These are phyloP conservation scores for mouse (Mus musculus) DNA, from an alignment of 2,113 vertebrate genomes.

Conservation along the genomic window DNA sequence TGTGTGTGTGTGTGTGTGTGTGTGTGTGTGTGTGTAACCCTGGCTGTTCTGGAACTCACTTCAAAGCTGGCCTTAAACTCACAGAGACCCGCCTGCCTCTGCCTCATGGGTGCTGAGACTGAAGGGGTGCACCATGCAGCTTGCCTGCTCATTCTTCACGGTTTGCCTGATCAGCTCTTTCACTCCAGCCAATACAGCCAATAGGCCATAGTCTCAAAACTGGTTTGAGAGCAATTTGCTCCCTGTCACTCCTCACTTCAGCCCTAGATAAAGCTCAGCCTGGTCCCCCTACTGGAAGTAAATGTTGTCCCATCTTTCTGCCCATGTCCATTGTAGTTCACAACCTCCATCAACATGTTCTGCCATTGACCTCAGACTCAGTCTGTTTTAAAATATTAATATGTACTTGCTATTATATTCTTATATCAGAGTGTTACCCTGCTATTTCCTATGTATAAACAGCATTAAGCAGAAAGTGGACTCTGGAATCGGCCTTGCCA, in stretches of 20 bases:
- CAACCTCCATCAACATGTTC: not conserved
- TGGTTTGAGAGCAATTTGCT: conserved; percentile 1
- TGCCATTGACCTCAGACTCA: conserved; percentile 52
- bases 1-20: too few relatives aligned
- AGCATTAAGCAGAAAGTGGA: conserved; percentile 21
- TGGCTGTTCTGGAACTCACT: not conserved
- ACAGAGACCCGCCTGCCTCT: not conserved
- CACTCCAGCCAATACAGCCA: conserved; percentile 15
- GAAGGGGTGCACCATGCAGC: not conserved
- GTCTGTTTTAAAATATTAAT: conserved; percentile 64
- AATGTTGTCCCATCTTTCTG: not conserved
- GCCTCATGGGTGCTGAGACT: not conserved
- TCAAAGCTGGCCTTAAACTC: not conserved
- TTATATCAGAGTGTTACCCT: conserved; percentile 47
- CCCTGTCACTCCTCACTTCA: not conserved
- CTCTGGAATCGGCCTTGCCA: conserved; percentile 32
- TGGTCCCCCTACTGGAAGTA: not conserved
- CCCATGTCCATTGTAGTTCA: not conserved
- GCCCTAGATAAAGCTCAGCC: not conserved
- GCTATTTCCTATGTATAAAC: conserved; percentile 50
- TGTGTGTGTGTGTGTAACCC: not conserved
- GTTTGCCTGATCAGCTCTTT: not conserved
- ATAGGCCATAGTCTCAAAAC: not conserved
- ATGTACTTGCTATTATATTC: conserved; percentile 46
- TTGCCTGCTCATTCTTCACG: conserved; percentile 7